These are phyloP conservation scores for Amazona ochrocephala DNA, from an alignment of 2,797 vertebrate species.

Conservation along the genomic window DNA sequence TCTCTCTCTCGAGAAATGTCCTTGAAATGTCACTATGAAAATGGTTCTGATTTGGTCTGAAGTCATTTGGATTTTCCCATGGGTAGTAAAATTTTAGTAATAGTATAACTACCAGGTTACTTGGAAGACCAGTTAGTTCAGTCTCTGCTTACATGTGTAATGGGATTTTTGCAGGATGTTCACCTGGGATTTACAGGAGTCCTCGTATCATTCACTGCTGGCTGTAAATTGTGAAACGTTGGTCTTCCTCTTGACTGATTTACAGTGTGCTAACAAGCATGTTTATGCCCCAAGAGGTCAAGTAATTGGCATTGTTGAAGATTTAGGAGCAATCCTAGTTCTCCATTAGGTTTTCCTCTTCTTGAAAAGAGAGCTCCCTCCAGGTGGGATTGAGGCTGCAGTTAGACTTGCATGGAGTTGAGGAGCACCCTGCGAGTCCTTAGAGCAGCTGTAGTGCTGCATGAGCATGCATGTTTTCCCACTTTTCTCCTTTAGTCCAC, in stretches of 20 bases:
- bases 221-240: not conserved
- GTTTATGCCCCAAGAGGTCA: not conserved
- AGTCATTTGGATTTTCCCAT: not conserved
- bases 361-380: not conserved
- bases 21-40: not conserved
- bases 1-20: not conserved
- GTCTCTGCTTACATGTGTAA: not conserved
- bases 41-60: not conserved
- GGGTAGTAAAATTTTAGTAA: not conserved
- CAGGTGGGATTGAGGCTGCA: not conserved
- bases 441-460: not conserved
- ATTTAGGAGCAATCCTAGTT: not conserved
- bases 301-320: not conserved
- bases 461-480: not conserved
- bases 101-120: not conserved
- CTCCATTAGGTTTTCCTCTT: not conserved
- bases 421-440: not conserved
- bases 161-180: not conserved
- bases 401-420: rapidly evolving
- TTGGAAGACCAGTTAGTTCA: not conserved
- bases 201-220: not conserved
- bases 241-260: not conserved
- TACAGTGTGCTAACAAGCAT: not conserved
- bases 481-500: rapidly evolving
- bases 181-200: not conserved